Evolutionary conservation across 1,140 invertebrate species (phyloP), one percentile per base, ranked within the genome.

Genomic region (Chrysoperla carnea): DNA sequence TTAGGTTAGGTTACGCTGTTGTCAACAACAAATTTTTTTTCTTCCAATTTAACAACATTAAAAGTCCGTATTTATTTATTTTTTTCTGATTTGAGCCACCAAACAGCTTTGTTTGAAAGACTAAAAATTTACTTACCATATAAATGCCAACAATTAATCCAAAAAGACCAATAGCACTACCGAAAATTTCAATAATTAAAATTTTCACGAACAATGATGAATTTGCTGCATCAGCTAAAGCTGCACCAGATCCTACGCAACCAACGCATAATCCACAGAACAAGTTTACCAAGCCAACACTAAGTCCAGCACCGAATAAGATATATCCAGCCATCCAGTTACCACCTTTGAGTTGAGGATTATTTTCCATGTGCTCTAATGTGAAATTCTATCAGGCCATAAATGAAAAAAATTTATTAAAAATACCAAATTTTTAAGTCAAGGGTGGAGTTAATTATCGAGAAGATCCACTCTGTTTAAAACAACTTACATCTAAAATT

Each of bases 181-280:
- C 88, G 61, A 93, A 93, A 59, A 93, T 93, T 68, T 93, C 88
- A 37, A 93, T 76, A 55, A 93, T 89, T 12, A 93, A 69, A 58
- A 93, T 86, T 62, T 90, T 89, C 4, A 93, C 86, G 59, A 93
- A 93, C n/a, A 92, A 69, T 7, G 75, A 67, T 4, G 81, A 69
- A 64, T 91, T 88, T 6, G 86, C 84, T 44, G 88, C 88, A 69
- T 93, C 88, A 36, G 88, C 78, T 23, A 92, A 66, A 12, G 88
- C 88, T 40, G 88, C 88, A 44, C 86, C 86, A 44, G 84, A 89
- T 11, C 76, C 88, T 43, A 92, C 86, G 50, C 90, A 77, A 29
- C 87, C 88, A 36, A 92, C 87, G 53, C 81, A 77, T 39, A 91
- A 72, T 27, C 88, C 88, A 63, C 88, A 92, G 41, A 87, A 78